Evolutionary conservation across 2,888 invertebrate species (phyloP).

Genomic region (Pteria penguin): DNA sequence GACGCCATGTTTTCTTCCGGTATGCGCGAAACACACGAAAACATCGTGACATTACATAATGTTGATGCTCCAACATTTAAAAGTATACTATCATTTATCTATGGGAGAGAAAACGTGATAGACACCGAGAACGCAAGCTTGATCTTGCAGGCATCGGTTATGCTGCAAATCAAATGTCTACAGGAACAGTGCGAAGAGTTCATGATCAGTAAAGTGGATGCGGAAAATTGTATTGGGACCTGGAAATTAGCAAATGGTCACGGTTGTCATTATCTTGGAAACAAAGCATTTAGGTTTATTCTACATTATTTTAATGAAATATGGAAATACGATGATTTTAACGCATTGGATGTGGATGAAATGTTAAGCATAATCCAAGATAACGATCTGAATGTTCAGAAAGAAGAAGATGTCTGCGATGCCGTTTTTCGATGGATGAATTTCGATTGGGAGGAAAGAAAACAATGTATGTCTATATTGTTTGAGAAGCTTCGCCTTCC

Average conservation of each 20-base stretch:
- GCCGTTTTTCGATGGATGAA: constrained; percentile 86
- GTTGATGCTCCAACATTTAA: constrained; percentile 88
- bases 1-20: constrained; percentile 68
- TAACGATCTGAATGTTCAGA: constrained; percentile 92
- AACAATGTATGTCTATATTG: constrained; percentile 74
- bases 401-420: constrained; percentile 89
- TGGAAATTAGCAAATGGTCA: constrained; percentile 89
- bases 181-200: constrained; percentile 89
- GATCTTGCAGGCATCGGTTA: constrained; percentile 89
- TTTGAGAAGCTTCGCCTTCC: constrained; percentile 62
- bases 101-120: constrained; percentile 88
- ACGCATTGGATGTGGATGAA: constrained; percentile 86
- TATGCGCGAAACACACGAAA: constrained; percentile 62
- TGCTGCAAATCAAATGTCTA: constrained; percentile 90
- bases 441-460: constrained; percentile 82
- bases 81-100: constrained; percentile 90
- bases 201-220: constrained; percentile 85
- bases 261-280: constrained; percentile 86
- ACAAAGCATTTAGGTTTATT: constrained; percentile 86
- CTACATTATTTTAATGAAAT: constrained; percentile 80
- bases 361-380: constrained; percentile 87
- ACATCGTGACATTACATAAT: constrained; percentile 61
- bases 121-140: constrained; percentile 88
- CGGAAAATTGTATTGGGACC: constrained; percentile 90
- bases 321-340: constrained; percentile 65